Percentiles rank a stretch among this genome's conserved stretches.
These are phyloP conservation scores for Drosophila bocki DNA, from an alignment of 1,140 invertebrate genomes.

Conservation along the genomic window DNA sequence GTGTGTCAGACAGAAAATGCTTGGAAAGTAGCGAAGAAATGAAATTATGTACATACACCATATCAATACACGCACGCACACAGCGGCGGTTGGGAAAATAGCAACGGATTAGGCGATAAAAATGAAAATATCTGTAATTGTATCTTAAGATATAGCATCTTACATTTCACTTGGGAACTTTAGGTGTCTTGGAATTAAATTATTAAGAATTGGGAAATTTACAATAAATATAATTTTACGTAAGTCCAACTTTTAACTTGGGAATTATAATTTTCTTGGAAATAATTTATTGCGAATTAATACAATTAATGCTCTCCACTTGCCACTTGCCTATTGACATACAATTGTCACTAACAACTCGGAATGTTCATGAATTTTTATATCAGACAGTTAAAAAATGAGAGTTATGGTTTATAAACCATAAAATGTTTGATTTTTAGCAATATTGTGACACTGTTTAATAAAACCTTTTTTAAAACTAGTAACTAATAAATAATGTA, in stretches of 20 bases:
- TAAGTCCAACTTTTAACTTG: neutral
- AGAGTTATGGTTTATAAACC: too few relatives aligned
- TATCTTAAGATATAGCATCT: neutral
- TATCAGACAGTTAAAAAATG: too few relatives aligned
- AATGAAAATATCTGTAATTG: neutral
- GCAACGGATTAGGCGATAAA: neutral
- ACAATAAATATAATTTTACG: neutral
- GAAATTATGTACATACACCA: slow-evolving; percentile 46
- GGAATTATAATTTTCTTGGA: neutral
- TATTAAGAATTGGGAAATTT: neutral
- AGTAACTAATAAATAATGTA: too few relatives aligned
- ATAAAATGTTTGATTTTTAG: too few relatives aligned
- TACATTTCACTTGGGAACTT: neutral
- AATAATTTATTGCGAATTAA: neutral
- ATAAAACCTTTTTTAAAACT: too few relatives aligned
- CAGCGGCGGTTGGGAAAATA: slow-evolving; percentile 20
- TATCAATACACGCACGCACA: slow-evolving; percentile 12
- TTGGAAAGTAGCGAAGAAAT: slow-evolving; percentile 63
- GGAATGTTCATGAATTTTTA: neutral
- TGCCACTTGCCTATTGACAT: neutral
- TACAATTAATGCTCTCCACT: neutral
- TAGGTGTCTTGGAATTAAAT: neutral
- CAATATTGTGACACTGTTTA: too few relatives aligned
- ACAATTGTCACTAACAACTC: neutral
- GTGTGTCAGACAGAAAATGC: slow-evolving; percentile 59